Base-by-base conservation (phyloP, 2,113 vertebrate species). In the Todiramphus chloris region DNA sequence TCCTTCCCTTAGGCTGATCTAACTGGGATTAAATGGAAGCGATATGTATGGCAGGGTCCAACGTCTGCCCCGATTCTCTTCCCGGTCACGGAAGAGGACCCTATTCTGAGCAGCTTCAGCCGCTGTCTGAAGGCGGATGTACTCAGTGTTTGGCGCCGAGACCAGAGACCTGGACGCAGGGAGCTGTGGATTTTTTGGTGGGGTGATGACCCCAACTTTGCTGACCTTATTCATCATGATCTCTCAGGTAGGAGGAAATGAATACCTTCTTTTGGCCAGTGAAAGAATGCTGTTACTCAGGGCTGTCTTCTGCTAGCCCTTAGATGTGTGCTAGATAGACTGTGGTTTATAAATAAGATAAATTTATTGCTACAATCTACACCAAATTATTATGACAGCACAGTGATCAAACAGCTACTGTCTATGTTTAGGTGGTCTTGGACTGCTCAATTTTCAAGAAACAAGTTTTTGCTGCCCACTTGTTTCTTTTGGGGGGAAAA, bases 161-260 rank as follows among this genome's bases (percentile, higher is more conserved):
- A 99, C 97, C 99, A 99, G 98, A 98, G 98, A 92, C 99, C 98
- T 27, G 99, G 99, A 63, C 99, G 99, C 96, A 98, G 99, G 96
- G 99, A 99, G 94, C 98, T 99, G 30, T 99, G 99, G 99, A 99
- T 99, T 93, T 99, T 99, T 97, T 99, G 99, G 99, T 99, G 99
- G 99, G 99, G 99, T 51, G 99, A 99, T 86, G 99, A 99, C 97
- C 99, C 99, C 64, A 99, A 98, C 98, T 99, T 99, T 81, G 97
- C 99, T 83, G 98, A 99, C 81, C 98, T 99, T 93, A 99, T 99
- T 98, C 99, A 99, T 96, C 98, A 99, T 70, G 99, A 99, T 67
- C 98, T 99, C 77, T 86, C 98, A 98, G 99, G 99, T 99, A 97
- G 98, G 97, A 58, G 55, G 83, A 89, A 13, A 50, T 4, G 2